A percentile compares a stretch with the other conserved stretches of the same genome.
Conservation (phyloP, 2,888 invertebrate species). For the Ischnura elegans region DNA sequence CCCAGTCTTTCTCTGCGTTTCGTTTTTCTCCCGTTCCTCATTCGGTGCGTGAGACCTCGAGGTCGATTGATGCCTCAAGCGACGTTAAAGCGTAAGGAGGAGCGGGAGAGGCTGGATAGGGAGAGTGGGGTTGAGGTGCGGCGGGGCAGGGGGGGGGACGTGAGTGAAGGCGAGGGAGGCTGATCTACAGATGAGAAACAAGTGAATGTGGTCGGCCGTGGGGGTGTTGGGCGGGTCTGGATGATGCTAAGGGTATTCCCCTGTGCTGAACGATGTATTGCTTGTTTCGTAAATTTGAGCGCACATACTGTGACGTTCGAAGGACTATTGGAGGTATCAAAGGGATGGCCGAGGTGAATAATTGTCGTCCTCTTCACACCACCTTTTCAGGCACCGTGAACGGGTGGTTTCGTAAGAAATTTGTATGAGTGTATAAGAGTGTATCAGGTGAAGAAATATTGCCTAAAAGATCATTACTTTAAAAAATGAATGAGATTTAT, state of each 20-base stretch:
- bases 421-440: too few relatives aligned
- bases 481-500: too few relatives aligned
- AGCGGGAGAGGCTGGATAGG: not conserved
- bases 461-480: too few relatives aligned
- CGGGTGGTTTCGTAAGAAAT: too few relatives aligned
- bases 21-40: not conserved
- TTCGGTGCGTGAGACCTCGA: constrained; percentile 48
- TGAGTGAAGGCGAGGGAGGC: not conserved
- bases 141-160: not conserved
- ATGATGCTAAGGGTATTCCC: not conserved
- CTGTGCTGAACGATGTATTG: too few relatives aligned
- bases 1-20: not conserved
- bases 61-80: constrained; percentile 57
- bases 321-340: too few relatives aligned
- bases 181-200: not conserved
- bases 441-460: too few relatives aligned
- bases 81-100: constrained; percentile 34
- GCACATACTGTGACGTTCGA: too few relatives aligned
- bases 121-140: not conserved
- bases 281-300: too few relatives aligned
- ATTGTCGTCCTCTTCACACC: too few relatives aligned
- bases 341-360: too few relatives aligned
- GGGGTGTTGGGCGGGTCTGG: not conserved
- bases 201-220: not conserved
- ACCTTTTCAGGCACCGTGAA: too few relatives aligned